Evolutionary conservation across 2,113 vertebrate species (phyloP), one percentile per base, ranked within the genome.

Genomic region (Grammomys dolichurus): DNA sequence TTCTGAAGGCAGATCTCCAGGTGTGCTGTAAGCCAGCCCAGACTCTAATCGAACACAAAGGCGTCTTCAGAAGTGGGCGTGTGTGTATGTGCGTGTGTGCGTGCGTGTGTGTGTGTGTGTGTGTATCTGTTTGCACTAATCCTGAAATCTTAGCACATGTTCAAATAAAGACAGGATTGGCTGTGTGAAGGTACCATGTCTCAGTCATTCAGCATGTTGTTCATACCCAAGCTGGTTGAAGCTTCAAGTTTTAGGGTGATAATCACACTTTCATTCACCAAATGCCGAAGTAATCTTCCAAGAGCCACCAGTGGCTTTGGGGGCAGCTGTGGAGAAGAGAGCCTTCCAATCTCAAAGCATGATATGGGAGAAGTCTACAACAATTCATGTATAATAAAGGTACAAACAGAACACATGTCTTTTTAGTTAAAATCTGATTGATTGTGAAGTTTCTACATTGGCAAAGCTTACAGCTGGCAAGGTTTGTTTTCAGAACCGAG

Each of bases 1-100:
- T 95, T 95, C 91, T 89, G 89, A 96, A 96, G 96, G 92, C 85
- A 93, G 70, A 48, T 89, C 95, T 94, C 95, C 93, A 97, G 96
- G 97, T 97, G 97, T 89, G 77, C 95, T 91, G 67, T 58, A 78
- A 95, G 63, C 90, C 40, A 20, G 89, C 31, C 51, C 69, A 87
- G 95, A 92, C 65, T 95, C 4, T 93, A 92, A 97, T 86, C 93
- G 77, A 93, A 84, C 96, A 76, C 81, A 72, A 96, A 96, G 94
- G 92, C 94, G 46, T 63, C 93, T 97, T 97, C 96, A 93, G 95
- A 97, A 92, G 96, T 82, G 19, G 43, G 7, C 48, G 58, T 95
- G 65, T 87, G 0, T 70, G 84, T 96, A 26, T 28, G 63, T 65
- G 63, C 28, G 63, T 65, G 63, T 65, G 63, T 63, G 60, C 26